Conservation (phyloP, 2,797 vertebrate genomes). For the Betta splendens region DNA sequence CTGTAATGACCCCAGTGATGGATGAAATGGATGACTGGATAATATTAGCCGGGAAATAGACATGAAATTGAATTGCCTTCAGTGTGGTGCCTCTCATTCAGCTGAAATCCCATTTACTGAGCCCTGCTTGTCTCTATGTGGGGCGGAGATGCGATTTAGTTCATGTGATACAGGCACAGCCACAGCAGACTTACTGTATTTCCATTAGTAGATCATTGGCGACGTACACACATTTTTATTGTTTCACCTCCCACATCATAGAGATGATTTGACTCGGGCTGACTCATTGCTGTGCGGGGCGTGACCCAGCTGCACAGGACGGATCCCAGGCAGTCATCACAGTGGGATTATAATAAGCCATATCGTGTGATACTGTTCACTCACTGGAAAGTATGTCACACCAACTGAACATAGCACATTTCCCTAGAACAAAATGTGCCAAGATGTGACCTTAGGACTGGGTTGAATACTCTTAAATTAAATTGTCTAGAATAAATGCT, state of each 20-base stretch:
- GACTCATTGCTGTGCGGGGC: conserved; percentile 41
- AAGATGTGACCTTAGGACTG: conserved; percentile 9
- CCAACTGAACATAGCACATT: conserved; percentile 65
- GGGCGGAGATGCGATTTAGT: conserved; percentile 47
- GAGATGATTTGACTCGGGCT: conserved; percentile 30
- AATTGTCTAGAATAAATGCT: too few relatives aligned
- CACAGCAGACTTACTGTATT: conserved; percentile 7
- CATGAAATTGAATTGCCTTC: conserved; percentile 63
- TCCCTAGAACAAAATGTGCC: conserved; percentile 51
- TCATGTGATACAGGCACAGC: conserved; percentile 19
- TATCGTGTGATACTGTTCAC: conserved; percentile 45
- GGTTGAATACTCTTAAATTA: not conserved
- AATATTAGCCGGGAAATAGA: conserved; percentile 56
- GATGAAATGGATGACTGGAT: conserved; percentile 41
- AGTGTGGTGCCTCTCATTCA: conserved; percentile 43
- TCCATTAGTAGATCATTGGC: conserved; percentile 12
- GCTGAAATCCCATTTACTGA: conserved; percentile 64
- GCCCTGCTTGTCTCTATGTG: conserved; percentile 41
- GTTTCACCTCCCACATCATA: conserved; percentile 11
- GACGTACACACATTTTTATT: conserved; percentile 23
- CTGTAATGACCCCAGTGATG: conserved; percentile 13
- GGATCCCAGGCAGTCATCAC: conserved; percentile 59
- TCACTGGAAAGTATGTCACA: conserved; percentile 65
- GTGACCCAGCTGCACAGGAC: conserved; percentile 47
- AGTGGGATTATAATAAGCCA: conserved; percentile 61